Percentiles rank a stretch among this genome's conserved stretches.
phyloP scores from a whole-genome alignment of 2,113 vertebrate genomes.

The Climacteris rufus region DNA sequence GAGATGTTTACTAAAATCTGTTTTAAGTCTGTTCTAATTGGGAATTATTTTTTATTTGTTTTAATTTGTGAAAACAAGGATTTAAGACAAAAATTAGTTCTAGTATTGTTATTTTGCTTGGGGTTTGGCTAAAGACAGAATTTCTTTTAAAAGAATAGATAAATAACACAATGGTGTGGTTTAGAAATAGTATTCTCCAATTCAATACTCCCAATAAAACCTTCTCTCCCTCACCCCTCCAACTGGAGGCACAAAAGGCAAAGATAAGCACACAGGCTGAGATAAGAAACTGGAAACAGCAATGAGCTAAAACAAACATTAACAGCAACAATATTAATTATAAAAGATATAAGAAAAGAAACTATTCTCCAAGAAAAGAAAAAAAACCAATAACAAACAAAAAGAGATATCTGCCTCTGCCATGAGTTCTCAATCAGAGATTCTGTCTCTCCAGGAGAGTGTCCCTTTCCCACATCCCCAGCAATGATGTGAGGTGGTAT shows the following conservation, averaged over 20 bases:
- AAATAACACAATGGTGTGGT: neutral
- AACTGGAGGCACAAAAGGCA: neutral
- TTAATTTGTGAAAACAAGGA: neutral
- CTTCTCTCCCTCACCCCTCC: neutral
- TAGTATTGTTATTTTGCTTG: neutral
- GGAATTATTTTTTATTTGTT: neutral
- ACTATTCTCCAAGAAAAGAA: neutral
- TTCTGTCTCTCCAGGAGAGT: neutral
- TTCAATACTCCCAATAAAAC: neutral
- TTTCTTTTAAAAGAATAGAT: neutral
- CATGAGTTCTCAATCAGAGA: fast-evolving
- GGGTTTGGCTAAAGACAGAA: neutral
- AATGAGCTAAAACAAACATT: neutral
- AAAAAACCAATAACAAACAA: neutral
- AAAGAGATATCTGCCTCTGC: neutral
- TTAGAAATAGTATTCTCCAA: neutral
- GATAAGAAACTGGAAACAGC: neutral
- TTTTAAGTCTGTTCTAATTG: neutral
- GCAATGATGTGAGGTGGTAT: neutral
- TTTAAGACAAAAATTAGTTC: neutral
- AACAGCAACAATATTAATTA: neutral
- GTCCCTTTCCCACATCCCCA: neutral
- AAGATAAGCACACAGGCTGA: no score
- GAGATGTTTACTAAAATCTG: neutral
- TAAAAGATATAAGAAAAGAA: neutral